Evolutionary conservation across 2,113 vertebrate genomes (phyloP).

Genomic region (Myiagra hebetior): DNA sequence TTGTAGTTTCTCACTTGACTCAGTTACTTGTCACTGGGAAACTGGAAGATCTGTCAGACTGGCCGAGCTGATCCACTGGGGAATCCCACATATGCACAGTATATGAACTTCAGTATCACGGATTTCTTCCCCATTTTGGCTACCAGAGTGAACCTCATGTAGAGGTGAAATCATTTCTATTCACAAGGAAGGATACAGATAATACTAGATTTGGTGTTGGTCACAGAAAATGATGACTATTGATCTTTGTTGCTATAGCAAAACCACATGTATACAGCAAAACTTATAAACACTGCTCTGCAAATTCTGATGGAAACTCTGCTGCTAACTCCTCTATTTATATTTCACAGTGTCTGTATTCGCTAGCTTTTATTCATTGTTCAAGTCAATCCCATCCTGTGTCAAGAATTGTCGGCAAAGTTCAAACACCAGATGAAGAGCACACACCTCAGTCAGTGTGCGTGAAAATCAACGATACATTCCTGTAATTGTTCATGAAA

Average conservation of each 20-base stretch:
- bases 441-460: neutral
- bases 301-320: conserved; percentile 12
- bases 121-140: neutral
- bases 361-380: neutral
- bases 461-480: neutral
- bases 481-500: neutral
- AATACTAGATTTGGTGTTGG: neutral
- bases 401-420: neutral
- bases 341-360: neutral
- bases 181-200: neutral
- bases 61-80: neutral
- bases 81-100: neutral
- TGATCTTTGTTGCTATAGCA: conserved; percentile 22
- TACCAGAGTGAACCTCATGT: neutral
- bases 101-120: neutral
- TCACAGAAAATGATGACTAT: neutral
- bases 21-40: neutral
- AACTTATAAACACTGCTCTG: neutral
- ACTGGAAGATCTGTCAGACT: neutral
- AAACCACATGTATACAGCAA: conserved; percentile 5
- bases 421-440: neutral
- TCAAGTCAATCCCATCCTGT: neutral
- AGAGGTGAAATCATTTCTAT: neutral
- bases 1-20: neutral
- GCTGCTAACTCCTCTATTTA: neutral